Evolutionary conservation across 2,113 vertebrate species (phyloP).

Genomic region (Bagarius yarrelli): DNA sequence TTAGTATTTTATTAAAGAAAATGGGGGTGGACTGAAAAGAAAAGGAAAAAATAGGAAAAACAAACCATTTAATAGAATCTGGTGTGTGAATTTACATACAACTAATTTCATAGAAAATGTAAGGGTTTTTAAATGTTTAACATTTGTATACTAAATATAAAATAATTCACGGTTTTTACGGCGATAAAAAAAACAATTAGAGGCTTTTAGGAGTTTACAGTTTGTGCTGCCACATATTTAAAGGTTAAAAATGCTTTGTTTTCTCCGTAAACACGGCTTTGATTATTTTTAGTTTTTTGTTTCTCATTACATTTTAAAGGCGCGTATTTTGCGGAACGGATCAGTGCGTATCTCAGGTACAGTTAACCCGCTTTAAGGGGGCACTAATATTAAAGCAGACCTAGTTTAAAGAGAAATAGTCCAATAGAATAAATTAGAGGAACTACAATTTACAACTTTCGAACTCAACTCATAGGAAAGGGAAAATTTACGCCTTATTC

Average conservation of each 20-base stretch:
- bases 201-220: not conserved
- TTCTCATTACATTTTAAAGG: too few relatives aligned
- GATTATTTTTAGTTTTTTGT: not conserved
- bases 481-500: too few relatives aligned
- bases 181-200: not conserved
- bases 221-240: not conserved
- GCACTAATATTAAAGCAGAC: not conserved
- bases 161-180: not conserved
- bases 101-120: not conserved
- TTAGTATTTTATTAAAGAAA: conserved; percentile 5
- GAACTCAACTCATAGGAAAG: not conserved
- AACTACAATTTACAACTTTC: not conserved
- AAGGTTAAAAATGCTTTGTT: not conserved
- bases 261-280: not conserved
- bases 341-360: too few relatives aligned
- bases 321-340: not conserved
- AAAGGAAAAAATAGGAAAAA: not conserved
- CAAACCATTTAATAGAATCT: not conserved
- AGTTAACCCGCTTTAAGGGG: not conserved
- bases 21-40: not conserved
- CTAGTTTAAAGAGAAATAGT: too few relatives aligned
- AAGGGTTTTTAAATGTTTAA: too few relatives aligned
- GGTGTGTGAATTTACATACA: not conserved
- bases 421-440: too few relatives aligned
- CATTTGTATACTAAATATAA: not conserved